Evolutionary conservation across 2,888 invertebrate genomes (phyloP).

Genomic region (Phengaris alcon): DNA sequence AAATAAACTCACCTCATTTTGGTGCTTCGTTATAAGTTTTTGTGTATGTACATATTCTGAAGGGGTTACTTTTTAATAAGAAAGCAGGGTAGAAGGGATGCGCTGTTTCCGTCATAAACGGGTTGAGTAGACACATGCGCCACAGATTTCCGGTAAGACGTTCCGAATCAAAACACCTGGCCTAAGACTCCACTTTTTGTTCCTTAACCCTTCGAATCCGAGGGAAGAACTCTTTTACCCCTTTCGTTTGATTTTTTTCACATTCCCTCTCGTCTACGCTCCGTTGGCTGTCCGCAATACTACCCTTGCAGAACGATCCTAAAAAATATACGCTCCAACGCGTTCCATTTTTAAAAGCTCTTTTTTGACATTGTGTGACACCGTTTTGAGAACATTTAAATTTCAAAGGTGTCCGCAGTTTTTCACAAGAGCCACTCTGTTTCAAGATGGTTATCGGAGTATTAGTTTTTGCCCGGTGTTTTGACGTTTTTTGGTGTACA

Average conservation of each 20-base stretch:
- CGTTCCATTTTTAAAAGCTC: slow-evolving; percentile 28
- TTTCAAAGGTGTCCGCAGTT: slow-evolving; percentile 48
- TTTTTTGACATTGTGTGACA: slow-evolving; percentile 32
- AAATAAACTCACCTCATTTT: slow-evolving; percentile 1
- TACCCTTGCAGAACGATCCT: slow-evolving; percentile 37
- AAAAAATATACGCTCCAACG: neutral
- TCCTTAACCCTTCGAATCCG: slow-evolving; percentile 60
- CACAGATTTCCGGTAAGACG: slow-evolving; percentile 76
- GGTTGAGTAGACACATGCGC: slow-evolving; percentile 69
- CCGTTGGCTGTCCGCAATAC: slow-evolving; percentile 45
- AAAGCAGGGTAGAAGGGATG: slow-evolving; percentile 61
- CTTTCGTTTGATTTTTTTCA: slow-evolving; percentile 54
- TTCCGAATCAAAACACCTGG: slow-evolving; percentile 69
- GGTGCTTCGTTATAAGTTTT: slow-evolving; percentile 34
- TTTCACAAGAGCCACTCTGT: slow-evolving; percentile 43
- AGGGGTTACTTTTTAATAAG: slow-evolving; percentile 56
- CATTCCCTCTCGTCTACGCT: slow-evolving; percentile 52
- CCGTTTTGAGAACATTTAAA: slow-evolving; percentile 52
- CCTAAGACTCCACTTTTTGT: slow-evolving; percentile 62
- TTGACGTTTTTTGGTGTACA: slow-evolving; percentile 59
- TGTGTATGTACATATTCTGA: slow-evolving; percentile 32
- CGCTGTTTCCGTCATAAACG: slow-evolving; percentile 70
- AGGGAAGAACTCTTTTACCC: slow-evolving; percentile 65
- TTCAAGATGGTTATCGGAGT: slow-evolving; percentile 53
- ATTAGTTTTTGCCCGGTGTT: slow-evolving; percentile 54